A percentile compares a stretch with the other conserved stretches of the same genome.
Evolutionary conservation across 2,888 invertebrate species (phyloP).

Genomic region (Eucera pruinosa): DNA sequence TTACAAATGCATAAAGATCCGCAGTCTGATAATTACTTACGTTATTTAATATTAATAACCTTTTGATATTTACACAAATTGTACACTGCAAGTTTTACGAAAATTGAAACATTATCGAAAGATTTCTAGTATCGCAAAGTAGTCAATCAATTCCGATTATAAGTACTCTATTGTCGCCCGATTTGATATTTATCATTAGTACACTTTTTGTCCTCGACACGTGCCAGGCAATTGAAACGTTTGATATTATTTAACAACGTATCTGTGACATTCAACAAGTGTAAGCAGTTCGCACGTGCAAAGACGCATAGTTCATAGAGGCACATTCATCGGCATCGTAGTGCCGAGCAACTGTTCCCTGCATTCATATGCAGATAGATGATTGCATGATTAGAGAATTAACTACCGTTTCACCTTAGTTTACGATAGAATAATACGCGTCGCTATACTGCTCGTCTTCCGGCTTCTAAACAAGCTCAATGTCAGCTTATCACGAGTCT

Average conservation of each 20-base stretch:
- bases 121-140: background rate
- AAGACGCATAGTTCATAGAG: conserved; percentile 39
- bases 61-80: too few species aligned
- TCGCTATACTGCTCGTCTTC: conserved; percentile 14
- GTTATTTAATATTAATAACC: too few species aligned
- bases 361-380: conserved; percentile 74
- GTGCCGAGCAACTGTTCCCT: conserved; percentile 35
- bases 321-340: conserved; percentile 46
- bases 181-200: too few species aligned
- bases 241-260: conserved; percentile 16
- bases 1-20: too few species aligned
- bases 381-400: conserved; percentile 72
- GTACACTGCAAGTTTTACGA: too few species aligned
- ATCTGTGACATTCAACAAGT: conserved; percentile 46
- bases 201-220: background rate
- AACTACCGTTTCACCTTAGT: conserved; percentile 57
- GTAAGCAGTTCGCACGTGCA: conserved; percentile 40
- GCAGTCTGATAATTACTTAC: too few species aligned
- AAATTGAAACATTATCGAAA: background rate
- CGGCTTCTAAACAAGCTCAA: background rate
- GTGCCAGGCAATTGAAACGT: conserved; percentile 16
- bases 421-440: conserved; percentile 24
- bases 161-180: too few species aligned
- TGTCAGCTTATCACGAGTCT: background rate
- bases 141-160: background rate